phyloP scores from a whole-genome alignment of 2,113 vertebrate genomes.

The Ovis canadensis region DNA sequence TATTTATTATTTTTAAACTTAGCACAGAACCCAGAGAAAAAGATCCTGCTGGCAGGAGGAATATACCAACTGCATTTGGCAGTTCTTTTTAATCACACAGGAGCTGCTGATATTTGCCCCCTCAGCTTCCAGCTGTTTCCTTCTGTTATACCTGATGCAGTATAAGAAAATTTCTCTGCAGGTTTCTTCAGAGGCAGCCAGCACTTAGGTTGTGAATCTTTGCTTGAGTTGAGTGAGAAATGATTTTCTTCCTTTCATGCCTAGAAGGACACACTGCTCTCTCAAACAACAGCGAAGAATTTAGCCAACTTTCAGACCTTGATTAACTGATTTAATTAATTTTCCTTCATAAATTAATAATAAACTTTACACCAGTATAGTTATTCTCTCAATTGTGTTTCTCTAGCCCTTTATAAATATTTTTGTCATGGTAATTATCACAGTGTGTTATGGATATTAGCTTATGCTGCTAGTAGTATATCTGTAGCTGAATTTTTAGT shows the following conservation, averaged over 20 bases:
- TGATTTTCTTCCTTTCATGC: not conserved
- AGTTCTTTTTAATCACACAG: not conserved
- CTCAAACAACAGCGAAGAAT: not conserved
- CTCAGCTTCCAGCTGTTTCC: conserved; percentile 62
- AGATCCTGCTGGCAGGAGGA: not conserved
- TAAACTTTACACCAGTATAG: not conserved
- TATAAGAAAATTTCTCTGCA: conserved; percentile 43
- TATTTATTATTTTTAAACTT: conserved; percentile 24
- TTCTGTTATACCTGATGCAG: conserved; percentile 51
- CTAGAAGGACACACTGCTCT: not conserved
- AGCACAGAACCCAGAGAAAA: not conserved
- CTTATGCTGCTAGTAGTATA: not conserved
- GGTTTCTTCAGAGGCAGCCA: conserved; percentile 49
- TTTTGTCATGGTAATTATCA: not conserved
- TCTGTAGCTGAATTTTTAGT: not conserved
- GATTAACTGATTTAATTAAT: not conserved
- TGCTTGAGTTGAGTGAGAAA: conserved; percentile 35
- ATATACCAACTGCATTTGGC: not conserved
- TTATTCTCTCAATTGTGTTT: not conserved
- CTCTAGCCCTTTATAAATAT: not conserved
- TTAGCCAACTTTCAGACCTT: conserved; percentile 33
- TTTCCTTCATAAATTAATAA: conserved; percentile 13
- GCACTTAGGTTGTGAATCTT: not conserved
- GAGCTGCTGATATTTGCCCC: not conserved
- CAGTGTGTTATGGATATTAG: not conserved